Percentiles rank a stretch among this genome's conserved stretches.
phyloP scores from a whole-genome alignment of 2,888 invertebrate species.

The Linyphia triangularis region DNA sequence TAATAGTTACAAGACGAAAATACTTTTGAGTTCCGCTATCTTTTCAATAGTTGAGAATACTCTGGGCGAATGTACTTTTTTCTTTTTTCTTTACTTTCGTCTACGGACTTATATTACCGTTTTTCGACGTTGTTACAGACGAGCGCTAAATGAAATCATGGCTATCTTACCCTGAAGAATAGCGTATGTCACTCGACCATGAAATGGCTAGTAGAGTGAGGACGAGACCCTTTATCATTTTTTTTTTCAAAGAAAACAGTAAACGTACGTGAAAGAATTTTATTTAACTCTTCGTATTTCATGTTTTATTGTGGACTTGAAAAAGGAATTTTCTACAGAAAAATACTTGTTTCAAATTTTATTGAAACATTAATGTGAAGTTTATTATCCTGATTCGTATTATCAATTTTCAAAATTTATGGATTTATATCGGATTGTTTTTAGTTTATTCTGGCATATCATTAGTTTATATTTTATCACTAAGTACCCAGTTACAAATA shows the following conservation, averaged over 20 bases:
- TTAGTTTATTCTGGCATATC: too few species aligned
- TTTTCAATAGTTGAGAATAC: slow-evolving; percentile 42
- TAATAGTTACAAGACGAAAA: slow-evolving; percentile 48
- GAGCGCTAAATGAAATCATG: slow-evolving; percentile 39
- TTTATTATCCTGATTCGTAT: too few species aligned
- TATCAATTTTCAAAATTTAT: too few species aligned
- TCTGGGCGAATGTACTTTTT: background rate
- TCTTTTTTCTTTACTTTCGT: slow-evolving; percentile 9
- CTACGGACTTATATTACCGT: background rate
- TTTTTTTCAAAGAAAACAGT: background rate
- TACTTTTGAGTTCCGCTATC: slow-evolving; percentile 38
- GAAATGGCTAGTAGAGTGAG: slow-evolving; percentile 21
- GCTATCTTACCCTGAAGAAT: background rate
- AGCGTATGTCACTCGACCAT: slow-evolving; percentile 25
- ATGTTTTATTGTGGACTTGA: background rate
- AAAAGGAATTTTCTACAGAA: too few species aligned
- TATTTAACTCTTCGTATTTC: background rate
- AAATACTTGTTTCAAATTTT: too few species aligned
- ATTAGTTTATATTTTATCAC: too few species aligned
- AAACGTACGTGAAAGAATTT: background rate
- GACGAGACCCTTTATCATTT: background rate
- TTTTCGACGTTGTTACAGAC: slow-evolving; percentile 9
- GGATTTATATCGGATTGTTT: too few species aligned
- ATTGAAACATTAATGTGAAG: too few species aligned
- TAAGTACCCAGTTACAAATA: too few species aligned